Base-by-base conservation (phyloP, 1,140 invertebrate species). In the Halotydeus destructor region DNA sequence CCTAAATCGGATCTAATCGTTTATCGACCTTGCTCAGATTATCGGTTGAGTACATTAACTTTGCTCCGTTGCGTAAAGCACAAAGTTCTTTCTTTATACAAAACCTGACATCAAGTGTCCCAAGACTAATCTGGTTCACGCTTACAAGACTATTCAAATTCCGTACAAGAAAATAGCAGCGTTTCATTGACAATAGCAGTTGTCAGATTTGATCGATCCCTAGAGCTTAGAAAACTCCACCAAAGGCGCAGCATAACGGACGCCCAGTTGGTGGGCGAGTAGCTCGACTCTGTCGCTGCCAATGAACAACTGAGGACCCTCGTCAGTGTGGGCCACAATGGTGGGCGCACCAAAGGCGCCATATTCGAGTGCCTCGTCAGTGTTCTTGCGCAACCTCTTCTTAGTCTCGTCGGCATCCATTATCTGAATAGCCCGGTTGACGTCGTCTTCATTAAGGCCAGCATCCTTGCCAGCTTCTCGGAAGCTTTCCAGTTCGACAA, bases 321-420 rank as follows among this genome's bases (percentile, higher is more conserved):
- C 50, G 16, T 54, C 47, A 26, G 56, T 43, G 38, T 62, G 55
- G n/a, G 55, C 55, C 6, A 61, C 51, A 40, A 61, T 61, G 14
- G 50, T 55, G 5, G 61, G 61, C 8, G 56, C 50, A 14, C 61
- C 61, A 58, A 62, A 63, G 6, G 58, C 60, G 11, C 50, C 48
- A 38, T 45, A 43, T 1, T 49, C 23, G 16, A 51, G 31, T 19
- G 49, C 52, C 39, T 49, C 45, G 26, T 52, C 45, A 3, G 52
- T 52, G 6, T 70, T 64, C 32, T 60, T 54, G 41, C 60, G 50
- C 34, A 73, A 48, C 54, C 43, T 44, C 12, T 52, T 27, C 39
- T 49, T 52, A 18, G 36, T 32, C 27, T 39, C 26, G 14, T 31
- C 4, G 3, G 26, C 33, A 31, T 41, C 37, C 12, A 48, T 38